A percentile compares a stretch with the other conserved stretches of the same genome.
phyloP scores from a whole-genome alignment of 2,113 vertebrate species.

The Cinclus cinclus region DNA sequence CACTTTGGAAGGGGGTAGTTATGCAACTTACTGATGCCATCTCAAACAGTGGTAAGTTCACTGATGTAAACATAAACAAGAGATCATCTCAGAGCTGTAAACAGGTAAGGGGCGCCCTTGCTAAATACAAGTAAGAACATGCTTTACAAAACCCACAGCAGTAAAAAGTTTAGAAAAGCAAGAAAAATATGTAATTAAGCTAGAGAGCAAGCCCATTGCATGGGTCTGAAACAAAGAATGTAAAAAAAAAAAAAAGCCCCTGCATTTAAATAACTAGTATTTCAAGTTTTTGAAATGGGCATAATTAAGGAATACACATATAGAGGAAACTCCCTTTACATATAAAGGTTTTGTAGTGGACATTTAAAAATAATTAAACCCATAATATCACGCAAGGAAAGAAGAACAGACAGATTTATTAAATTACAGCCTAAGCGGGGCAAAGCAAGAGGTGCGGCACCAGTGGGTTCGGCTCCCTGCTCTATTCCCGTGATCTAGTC shows the following conservation, averaged over 20 bases:
- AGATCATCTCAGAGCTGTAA: slow-evolving; percentile 12
- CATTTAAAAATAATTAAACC: background rate
- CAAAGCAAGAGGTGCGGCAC: background rate
- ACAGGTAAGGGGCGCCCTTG: slow-evolving; percentile 51
- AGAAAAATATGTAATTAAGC: background rate
- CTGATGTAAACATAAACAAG: background rate
- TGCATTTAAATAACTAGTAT: background rate
- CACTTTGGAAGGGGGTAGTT: background rate
- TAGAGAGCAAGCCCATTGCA: background rate
- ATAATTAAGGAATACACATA: background rate
- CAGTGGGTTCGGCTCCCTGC: background rate
- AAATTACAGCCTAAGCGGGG: background rate
- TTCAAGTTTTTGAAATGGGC: background rate
- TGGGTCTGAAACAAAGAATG: background rate
- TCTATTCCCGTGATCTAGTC: background rate
- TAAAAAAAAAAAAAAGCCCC: background rate
- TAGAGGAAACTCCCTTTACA: background rate
- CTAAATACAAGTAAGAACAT: background rate
- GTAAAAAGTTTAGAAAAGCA: background rate
- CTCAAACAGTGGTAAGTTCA: background rate
- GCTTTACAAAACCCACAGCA: background rate
- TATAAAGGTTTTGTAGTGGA: background rate
- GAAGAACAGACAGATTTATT: background rate
- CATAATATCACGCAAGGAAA: background rate
- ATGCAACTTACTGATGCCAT: slow-evolving; percentile 10